A percentile compares a stretch with the other conserved stretches of the same genome.
Evolutionary conservation across 2,113 vertebrate species (phyloP).

Genomic region (Indicator maculatus): DNA sequence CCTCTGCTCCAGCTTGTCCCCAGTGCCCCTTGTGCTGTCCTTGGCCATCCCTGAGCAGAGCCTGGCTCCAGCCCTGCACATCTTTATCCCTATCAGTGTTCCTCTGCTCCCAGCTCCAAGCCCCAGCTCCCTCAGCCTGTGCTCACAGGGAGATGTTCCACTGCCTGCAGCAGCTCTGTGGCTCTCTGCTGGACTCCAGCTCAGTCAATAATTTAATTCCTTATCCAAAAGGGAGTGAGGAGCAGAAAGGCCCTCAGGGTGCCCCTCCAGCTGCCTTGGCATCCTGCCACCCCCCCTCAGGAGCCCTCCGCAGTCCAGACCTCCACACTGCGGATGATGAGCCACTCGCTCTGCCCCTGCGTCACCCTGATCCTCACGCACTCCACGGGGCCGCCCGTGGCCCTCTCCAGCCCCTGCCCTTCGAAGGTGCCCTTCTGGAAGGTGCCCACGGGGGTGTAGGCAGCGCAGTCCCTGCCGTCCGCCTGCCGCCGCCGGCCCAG

Average conservation of each 20-base stretch:
- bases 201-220: not conserved
- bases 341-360: slow-evolving; percentile 75
- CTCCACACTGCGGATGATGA: slow-evolving; percentile 80
- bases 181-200: no score
- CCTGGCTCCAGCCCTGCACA: no score
- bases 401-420: slow-evolving; percentile 60
- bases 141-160: no score
- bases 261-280: not conserved
- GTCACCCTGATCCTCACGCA: slow-evolving; percentile 83
- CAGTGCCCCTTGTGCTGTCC: no score
- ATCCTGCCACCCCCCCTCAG: rapidly evolving
- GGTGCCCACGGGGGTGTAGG: slow-evolving; percentile 70
- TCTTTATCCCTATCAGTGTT: no score
- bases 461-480: slow-evolving; percentile 51
- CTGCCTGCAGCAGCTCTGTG: not conserved
- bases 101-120: no score
- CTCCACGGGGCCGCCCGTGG: not conserved
- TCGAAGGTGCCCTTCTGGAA: slow-evolving; percentile 78
- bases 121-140: no score
- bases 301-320: slow-evolving; percentile 60
- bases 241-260: not conserved
- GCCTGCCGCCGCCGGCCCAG: slow-evolving; percentile 48
- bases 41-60: no score
- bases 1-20: no score
- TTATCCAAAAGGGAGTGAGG: not conserved